These are phyloP conservation scores for Lasioglossum calceatum DNA, from an alignment of 2,888 invertebrate species.

Conservation along the genomic window DNA sequence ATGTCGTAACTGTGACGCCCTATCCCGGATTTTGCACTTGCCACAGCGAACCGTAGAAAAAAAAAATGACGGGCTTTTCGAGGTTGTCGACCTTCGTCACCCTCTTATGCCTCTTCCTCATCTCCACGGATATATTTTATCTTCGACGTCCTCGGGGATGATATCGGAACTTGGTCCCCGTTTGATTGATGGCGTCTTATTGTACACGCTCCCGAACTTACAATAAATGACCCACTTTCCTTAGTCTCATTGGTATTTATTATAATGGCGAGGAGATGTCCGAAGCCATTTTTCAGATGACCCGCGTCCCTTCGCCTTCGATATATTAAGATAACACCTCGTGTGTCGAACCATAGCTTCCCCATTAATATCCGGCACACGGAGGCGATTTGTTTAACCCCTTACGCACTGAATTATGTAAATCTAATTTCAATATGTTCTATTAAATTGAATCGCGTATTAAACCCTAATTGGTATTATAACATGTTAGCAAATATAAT, in stretches of 20 bases:
- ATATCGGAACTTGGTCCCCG: conserved; percentile 7
- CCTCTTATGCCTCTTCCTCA: conserved; percentile 11
- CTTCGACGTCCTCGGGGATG: conserved; percentile 6
- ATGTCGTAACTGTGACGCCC: conserved; percentile 1
- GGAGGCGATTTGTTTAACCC: background rate
- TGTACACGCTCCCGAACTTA: conserved; percentile 7
- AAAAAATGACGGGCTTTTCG: conserved; percentile 22
- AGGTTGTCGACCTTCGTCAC: conserved; percentile 51
- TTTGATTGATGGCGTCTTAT: conserved; percentile 44
- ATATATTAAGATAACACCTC: conserved; percentile 4
- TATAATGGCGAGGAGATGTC: background rate
- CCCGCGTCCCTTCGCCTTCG: background rate
- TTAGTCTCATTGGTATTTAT: conserved; percentile 8
- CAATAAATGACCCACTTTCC: conserved; percentile 19
- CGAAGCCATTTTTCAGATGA: background rate
- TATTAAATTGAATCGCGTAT: background rate
- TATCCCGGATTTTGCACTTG: conserved; percentile 38
- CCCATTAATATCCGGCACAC: background rate
- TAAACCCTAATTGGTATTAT: no score
- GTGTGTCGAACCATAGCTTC: background rate
- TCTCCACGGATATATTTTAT: conserved; percentile 26
- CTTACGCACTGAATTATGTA: background rate
- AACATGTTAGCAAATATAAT: background rate
- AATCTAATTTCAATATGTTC: background rate
- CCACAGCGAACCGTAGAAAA: background rate